A percentile compares a stretch with the other conserved stretches of the same genome.
These are phyloP conservation scores for Xylota sylvarum DNA, from an alignment of 2,888 invertebrate genomes.

Conservation along the genomic window DNA sequence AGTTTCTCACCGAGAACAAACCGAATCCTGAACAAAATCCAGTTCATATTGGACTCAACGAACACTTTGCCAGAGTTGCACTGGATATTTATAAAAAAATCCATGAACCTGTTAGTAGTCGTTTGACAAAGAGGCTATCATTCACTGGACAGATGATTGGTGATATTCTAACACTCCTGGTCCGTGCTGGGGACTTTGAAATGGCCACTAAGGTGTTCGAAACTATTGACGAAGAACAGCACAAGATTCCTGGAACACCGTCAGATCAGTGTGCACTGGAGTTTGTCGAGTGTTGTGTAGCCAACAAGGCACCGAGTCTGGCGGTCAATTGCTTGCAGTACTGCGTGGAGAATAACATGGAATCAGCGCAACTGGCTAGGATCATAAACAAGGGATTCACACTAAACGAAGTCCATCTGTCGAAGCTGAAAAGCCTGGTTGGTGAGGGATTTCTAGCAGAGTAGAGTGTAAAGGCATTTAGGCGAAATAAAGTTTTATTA, in stretches of 20 bases:
- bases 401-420: constrained; percentile 85
- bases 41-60: constrained; percentile 79
- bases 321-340: constrained; percentile 87
- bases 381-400: constrained; percentile 83
- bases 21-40: constrained; percentile 78
- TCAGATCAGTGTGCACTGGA: constrained; percentile 85
- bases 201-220: constrained; percentile 86
- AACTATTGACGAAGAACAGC: constrained; percentile 85
- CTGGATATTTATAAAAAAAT: constrained; percentile 87
- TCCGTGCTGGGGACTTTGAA: constrained; percentile 84
- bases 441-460: constrained; percentile 81
- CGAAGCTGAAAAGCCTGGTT: constrained; percentile 85
- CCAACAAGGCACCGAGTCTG: constrained; percentile 85
- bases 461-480: constrained; percentile 39
- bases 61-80: constrained; percentile 86
- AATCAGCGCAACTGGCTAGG: constrained; percentile 79
- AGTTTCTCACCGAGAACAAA: constrained; percentile 87
- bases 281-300: constrained; percentile 87
- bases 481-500: constrained; percentile 58
- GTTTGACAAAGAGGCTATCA: constrained; percentile 78
- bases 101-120: constrained; percentile 84
- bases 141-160: constrained; percentile 88
- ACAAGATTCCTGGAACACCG: constrained; percentile 87
- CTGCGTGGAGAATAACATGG: constrained; percentile 86
- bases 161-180: constrained; percentile 86